Percentiles rank a stretch among this genome's conserved stretches.
phyloP scores from a whole-genome alignment of 2,888 invertebrate species.

The Tineola bisselliella region DNA sequence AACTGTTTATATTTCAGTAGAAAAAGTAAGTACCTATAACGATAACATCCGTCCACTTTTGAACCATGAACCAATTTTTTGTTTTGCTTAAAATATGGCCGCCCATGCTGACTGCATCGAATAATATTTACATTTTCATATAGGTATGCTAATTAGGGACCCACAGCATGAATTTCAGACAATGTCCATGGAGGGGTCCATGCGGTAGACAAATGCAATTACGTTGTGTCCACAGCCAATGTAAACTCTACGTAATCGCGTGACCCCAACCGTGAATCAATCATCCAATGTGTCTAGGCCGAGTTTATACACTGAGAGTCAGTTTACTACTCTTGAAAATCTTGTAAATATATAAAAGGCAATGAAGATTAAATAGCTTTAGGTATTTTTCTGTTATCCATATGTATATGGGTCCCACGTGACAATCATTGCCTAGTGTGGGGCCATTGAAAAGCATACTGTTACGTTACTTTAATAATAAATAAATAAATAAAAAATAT shows the following conservation, averaged over 20 bases:
- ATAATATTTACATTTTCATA: constrained; percentile 8
- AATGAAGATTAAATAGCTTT: too few species aligned
- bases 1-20: too few species aligned
- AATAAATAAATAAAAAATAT: too few species aligned
- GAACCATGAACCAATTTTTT: background rate
- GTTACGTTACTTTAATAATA: too few species aligned
- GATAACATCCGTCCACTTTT: background rate
- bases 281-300: constrained; percentile 1
- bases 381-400: too few species aligned
- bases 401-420: too few species aligned
- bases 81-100: background rate
- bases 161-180: constrained; percentile 7
- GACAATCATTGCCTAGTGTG: too few species aligned
- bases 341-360: too few species aligned
- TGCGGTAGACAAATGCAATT: constrained; percentile 12
- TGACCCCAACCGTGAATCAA: constrained; percentile 11
- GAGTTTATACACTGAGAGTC: background rate
- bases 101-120: background rate
- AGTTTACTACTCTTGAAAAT: background rate
- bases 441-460: too few species aligned
- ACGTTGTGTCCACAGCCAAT: constrained; percentile 12
- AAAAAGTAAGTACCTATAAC: too few species aligned
- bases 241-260: constrained; percentile 11
- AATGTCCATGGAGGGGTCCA: background rate
- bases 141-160: constrained; percentile 8